Evolutionary conservation across 2,113 vertebrate genomes (phyloP).

Genomic region (Corythornis vintsioides): DNA sequence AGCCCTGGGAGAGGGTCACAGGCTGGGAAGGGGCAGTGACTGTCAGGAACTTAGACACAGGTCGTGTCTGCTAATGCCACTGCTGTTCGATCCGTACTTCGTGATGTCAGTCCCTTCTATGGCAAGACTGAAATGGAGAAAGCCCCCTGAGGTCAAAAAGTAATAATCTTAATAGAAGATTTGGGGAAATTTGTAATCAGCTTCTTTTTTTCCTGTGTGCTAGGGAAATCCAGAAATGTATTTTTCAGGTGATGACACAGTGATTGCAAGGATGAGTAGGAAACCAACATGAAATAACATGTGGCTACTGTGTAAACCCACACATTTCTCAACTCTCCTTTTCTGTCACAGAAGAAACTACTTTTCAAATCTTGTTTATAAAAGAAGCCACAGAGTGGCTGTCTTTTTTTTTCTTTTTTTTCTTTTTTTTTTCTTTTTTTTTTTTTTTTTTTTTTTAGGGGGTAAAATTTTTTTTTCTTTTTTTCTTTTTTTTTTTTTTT

Average conservation of each 20-base stretch:
- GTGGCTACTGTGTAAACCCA: background rate
- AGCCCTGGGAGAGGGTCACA: background rate
- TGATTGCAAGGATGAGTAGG: background rate
- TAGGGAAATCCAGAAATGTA: background rate
- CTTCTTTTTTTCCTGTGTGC: background rate
- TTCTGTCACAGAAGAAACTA: background rate
- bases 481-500: too few relatives aligned
- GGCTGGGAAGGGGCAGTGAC: background rate
- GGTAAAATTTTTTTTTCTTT: too few relatives aligned
- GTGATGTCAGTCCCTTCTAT: background rate
- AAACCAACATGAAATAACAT: background rate
- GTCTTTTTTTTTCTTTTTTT: background rate
- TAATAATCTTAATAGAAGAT: background rate
- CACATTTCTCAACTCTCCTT: background rate
- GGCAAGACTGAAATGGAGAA: background rate
- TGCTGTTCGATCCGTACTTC: background rate
- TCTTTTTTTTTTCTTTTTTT: background rate
- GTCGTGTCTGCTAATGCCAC: fast-evolving
- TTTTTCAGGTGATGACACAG: background rate
- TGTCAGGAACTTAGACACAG: fast-evolving
- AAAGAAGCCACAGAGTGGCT: background rate
- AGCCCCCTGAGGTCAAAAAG: background rate
- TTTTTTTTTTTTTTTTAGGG: background rate
- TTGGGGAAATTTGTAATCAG: fast-evolving
- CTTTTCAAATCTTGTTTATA: background rate